Evolutionary conservation across 2,888 invertebrate species (phyloP).

Genomic region (Pristionchus fissidentatus): DNA sequence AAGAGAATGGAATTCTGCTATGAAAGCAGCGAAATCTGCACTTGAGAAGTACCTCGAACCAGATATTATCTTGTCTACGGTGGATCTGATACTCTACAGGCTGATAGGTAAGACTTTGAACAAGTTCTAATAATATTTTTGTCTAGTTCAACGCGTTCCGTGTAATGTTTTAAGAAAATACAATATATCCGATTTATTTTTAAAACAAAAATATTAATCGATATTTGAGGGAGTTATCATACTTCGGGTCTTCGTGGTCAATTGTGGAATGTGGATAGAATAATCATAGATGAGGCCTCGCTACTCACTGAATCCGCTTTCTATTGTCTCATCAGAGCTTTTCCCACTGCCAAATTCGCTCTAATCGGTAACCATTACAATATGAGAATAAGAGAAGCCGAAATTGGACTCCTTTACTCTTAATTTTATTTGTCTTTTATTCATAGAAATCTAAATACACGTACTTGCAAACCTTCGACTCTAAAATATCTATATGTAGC

Average conservation of each 20-base stretch:
- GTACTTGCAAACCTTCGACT: background rate
- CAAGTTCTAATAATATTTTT: no score
- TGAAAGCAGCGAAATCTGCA: background rate
- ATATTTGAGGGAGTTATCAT: no score
- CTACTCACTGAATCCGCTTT: constrained; percentile 34
- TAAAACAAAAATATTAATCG: no score
- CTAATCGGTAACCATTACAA: constrained; percentile 20
- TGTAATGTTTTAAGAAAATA: no score
- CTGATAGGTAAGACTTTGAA: no score
- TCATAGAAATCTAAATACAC: background rate
- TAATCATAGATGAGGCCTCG: constrained; percentile 26
- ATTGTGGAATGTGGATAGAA: constrained; percentile 15
- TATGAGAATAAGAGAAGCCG: no score
- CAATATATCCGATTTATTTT: no score
- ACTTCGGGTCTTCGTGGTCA: background rate
- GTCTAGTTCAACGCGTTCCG: no score
- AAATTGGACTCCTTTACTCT: no score
- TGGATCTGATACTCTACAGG: constrained; percentile 30
- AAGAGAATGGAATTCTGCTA: background rate
- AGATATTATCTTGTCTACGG: constrained; percentile 9
- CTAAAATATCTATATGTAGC: no score
- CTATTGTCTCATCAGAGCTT: constrained; percentile 35
- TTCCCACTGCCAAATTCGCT: constrained; percentile 20
- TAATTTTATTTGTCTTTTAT: background rate
- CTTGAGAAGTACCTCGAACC: constrained; percentile 25